Evolutionary conservation across 1,140 invertebrate genomes (phyloP).

Genomic region (Drosophila burlai): DNA sequence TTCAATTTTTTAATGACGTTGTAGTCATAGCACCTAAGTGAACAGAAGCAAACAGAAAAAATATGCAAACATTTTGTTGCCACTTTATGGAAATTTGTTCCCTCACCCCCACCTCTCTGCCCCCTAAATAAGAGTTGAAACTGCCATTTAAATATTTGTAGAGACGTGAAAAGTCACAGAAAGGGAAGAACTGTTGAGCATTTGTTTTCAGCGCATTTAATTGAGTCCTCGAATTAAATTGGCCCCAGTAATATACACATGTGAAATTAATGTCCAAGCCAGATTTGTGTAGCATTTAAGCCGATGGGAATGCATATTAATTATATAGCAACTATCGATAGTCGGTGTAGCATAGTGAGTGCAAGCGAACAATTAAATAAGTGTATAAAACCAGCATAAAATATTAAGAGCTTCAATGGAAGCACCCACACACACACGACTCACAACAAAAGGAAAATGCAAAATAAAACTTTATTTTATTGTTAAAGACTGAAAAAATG

Average conservation of each 20-base stretch:
- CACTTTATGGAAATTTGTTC: conserved; percentile 44
- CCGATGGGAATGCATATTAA: conserved; percentile 62
- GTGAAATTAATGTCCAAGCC: conserved; percentile 49
- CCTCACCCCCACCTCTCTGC: background rate
- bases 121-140: conserved; percentile 45
- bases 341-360: conserved; percentile 66
- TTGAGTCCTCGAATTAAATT: conserved; percentile 55
- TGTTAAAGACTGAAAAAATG: conserved; percentile 76
- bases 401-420: conserved; percentile 13
- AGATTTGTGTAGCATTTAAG: conserved; percentile 67
- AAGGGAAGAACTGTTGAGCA: conserved; percentile 42
- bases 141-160: conserved; percentile 75
- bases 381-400: conserved; percentile 63
- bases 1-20: conserved; percentile 78
- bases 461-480: conserved; percentile 80
- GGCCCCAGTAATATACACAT: conserved; percentile 7
- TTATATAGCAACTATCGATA: conserved; percentile 57
- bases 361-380: conserved; percentile 69
- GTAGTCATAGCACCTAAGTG: conserved; percentile 75
- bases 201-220: conserved; percentile 65
- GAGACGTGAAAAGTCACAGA: conserved; percentile 11
- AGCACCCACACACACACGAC: conserved; percentile 28
- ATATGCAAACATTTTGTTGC: conserved; percentile 41
- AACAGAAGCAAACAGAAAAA: conserved; percentile 45
- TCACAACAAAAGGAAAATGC: conserved; percentile 55